Evolutionary conservation across 2,888 invertebrate genomes (phyloP).

Genomic region (Timandra comae): DNA sequence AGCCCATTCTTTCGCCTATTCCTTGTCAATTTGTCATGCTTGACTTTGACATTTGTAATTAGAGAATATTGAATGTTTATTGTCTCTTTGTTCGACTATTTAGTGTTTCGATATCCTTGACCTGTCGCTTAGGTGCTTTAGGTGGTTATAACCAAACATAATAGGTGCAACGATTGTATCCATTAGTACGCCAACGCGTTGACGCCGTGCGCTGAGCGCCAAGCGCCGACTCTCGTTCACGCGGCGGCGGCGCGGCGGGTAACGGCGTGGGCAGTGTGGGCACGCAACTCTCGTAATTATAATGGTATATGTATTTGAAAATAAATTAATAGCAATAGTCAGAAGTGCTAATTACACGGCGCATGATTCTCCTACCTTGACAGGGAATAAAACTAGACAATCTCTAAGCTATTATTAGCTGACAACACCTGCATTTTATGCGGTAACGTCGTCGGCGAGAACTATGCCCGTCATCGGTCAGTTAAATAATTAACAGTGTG

Average conservation of each 20-base stretch:
- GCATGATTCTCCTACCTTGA: slow-evolving; percentile 17
- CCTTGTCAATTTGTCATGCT: slow-evolving; percentile 28
- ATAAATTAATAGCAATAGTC: slow-evolving; percentile 26
- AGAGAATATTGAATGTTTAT: slow-evolving; percentile 39
- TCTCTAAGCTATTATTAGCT: slow-evolving; percentile 29
- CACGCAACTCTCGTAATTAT: slow-evolving; percentile 1
- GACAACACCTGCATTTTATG: slow-evolving; percentile 25
- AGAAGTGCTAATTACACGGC: slow-evolving; percentile 28
- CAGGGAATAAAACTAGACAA: slow-evolving; percentile 1
- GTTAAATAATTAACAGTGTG: slow-evolving; percentile 30
- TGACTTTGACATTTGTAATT: slow-evolving; percentile 49
- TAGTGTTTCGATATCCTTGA: slow-evolving; percentile 40
- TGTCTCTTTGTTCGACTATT: slow-evolving; percentile 41
- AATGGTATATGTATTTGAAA: slow-evolving; percentile 10
- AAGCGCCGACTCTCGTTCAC: slow-evolving; percentile 22
- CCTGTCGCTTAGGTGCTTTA: slow-evolving; percentile 32
- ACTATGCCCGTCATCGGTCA: slow-evolving; percentile 13
- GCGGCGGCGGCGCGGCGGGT: slow-evolving; percentile 6
- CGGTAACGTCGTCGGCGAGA: slow-evolving; percentile 20
- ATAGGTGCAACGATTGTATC: slow-evolving; percentile 27
- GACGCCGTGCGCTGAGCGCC: slow-evolving; percentile 10
- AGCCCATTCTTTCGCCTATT: slow-evolving; percentile 19
- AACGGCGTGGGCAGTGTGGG: neutral
- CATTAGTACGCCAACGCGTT: slow-evolving; percentile 17
- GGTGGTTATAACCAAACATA: slow-evolving; percentile 1